A percentile compares a stretch with the other conserved stretches of the same genome.
These are phyloP conservation scores for Peucedramus taeniatus DNA, from an alignment of 2,113 vertebrate species.

Conservation along the genomic window DNA sequence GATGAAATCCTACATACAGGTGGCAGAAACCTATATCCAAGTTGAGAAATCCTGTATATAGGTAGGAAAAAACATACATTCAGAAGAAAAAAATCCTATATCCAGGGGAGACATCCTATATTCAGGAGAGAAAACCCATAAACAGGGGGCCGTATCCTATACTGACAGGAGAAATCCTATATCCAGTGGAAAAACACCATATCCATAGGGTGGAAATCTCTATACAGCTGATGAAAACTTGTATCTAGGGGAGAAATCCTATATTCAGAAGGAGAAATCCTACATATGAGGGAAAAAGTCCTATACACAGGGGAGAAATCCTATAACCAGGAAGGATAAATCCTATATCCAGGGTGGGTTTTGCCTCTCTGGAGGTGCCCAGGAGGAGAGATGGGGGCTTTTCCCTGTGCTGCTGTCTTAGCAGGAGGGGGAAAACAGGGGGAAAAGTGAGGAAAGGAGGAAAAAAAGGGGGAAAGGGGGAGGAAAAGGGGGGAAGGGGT, in stretches of 20 bases:
- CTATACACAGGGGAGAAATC: neutral
- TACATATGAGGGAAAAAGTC: neutral
- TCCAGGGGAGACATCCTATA: neutral
- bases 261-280: neutral
- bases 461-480: rapidly evolving
- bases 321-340: neutral
- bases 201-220: neutral
- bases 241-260: neutral
- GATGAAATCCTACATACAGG: neutral
- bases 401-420: neutral
- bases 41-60: neutral
- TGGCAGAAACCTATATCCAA: neutral
- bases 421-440: neutral
- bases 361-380: neutral
- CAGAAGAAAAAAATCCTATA: neutral
- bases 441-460: rapidly evolving
- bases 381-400: neutral
- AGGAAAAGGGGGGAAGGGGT: neutral
- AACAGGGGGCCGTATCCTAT: neutral
- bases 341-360: neutral
- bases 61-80: neutral
- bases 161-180: neutral
- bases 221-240: neutral
- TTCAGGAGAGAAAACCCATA: neutral
- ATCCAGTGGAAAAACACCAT: neutral